Conservation (phyloP, 2,797 vertebrate genomes). For the Lycodopsis pacificus region DNA sequence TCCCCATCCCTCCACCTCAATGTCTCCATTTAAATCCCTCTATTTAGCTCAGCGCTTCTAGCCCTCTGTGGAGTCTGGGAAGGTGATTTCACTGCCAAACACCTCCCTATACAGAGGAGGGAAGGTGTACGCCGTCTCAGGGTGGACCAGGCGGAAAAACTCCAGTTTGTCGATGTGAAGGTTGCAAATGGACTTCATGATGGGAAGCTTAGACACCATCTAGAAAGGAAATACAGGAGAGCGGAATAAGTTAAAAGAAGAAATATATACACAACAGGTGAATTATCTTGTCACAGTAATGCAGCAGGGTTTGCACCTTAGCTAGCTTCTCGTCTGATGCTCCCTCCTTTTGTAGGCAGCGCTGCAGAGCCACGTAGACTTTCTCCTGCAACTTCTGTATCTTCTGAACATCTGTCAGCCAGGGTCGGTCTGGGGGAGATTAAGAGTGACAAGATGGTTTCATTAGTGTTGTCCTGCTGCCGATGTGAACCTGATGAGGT, state of each 20-base stretch:
- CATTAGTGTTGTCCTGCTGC: background rate
- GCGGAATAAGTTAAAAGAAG: conserved; percentile 1
- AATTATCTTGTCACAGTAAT: background rate
- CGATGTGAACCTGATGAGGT: background rate
- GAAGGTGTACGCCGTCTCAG: conserved; percentile 89
- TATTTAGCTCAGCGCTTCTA: conserved; percentile 69
- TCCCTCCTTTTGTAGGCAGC: conserved; percentile 88
- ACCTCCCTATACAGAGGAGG: conserved; percentile 93
- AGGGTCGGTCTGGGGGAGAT: conserved; percentile 85
- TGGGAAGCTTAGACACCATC: conserved; percentile 92
- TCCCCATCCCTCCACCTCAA: conserved; percentile 62
- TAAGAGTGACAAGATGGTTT: background rate
- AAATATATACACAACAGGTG: background rate
- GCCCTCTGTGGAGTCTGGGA: conserved; percentile 89
- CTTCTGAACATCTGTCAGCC: conserved; percentile 90
- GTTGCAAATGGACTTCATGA: conserved; percentile 93
- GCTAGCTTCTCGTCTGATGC: conserved; percentile 89
- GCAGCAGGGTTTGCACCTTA: conserved; percentile 80
- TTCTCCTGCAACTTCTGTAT: conserved; percentile 93
- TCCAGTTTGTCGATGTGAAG: conserved; percentile 95
- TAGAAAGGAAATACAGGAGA: conserved; percentile 57
- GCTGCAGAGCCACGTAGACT: conserved; percentile 90
- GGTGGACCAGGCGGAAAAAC: conserved; percentile 92
- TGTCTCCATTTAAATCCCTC: conserved; percentile 51
- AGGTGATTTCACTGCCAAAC: conserved; percentile 91